Base-by-base conservation (phyloP, 2,797 vertebrate species). In the Pipistrellus pygmaeus region DNA sequence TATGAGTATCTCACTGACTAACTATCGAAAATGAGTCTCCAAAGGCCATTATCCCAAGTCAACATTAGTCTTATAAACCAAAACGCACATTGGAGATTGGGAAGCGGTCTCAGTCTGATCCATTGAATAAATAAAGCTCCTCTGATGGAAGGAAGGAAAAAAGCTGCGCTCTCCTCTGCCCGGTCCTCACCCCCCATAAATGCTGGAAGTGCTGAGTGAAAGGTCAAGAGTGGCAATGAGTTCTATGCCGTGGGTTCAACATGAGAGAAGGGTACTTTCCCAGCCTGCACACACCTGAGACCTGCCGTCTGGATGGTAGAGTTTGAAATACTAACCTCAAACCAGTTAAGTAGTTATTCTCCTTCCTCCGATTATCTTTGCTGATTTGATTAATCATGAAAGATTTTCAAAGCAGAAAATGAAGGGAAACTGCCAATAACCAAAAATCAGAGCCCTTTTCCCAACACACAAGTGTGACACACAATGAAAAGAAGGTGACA, bases 31-130 rank as follows among this genome's bases (percentile, higher is more conserved):
- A 51, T 1, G 44, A 96, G 69, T 85, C 93, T 83, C 78, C 44
- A 38, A 75, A 82, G 64, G 57, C 92, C 77, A 30, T 90, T 96
- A 90, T 73, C 62, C 60, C 38, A 85, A 88, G 57, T 51, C 66
- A 55, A 64, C 3, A 57, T 51, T 64, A 46, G 5, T 76, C n/a
- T 32, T 92, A 38, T 38, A 90, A 75, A 60, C 55, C 64, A 46
- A 86, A 94, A 76, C 32, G 64, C 62, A 92, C 83, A 68, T 5
- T 80, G 53, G 83, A 75, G 32, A 7, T 15, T 2, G 66, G 35
- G 46, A 46, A 15, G 44, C 14, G 14, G 60, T 57, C 80, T 95
- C 81, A 6, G 30, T 87, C 72, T 62, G 88, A 96, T 3, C 89
- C 93, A 71, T 0, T 60, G 57, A 64, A 86, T 68, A 92, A 71